Evolutionary conservation across 2,797 vertebrate species (phyloP).

Genomic region (Trichosurus vulpecula): DNA sequence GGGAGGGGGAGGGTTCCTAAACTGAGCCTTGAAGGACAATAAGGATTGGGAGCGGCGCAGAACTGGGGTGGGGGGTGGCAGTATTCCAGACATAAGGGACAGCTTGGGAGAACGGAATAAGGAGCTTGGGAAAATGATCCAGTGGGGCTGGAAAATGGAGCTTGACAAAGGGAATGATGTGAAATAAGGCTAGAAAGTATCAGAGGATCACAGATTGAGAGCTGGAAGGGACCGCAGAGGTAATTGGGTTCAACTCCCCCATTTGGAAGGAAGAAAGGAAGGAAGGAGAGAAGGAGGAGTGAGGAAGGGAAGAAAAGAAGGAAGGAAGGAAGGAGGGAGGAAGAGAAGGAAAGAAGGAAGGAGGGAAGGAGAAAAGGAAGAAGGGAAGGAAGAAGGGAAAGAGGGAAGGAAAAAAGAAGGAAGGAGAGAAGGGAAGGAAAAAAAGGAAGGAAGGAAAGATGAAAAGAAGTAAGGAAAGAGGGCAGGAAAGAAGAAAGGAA

Average conservation of each 20-base stretch:
- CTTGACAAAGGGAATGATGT: neutral
- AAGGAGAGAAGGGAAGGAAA: rapidly evolving
- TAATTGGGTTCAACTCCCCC: neutral
- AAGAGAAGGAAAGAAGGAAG: no score
- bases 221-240: neutral
- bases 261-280: neutral
- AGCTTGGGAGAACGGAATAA: neutral
- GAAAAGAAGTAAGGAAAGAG: no score
- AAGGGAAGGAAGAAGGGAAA: no score
- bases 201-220: neutral
- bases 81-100: neutral
- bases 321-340: no score
- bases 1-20: neutral
- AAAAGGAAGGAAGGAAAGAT: neutral
- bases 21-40: neutral
- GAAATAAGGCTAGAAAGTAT: neutral
- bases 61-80: neutral
- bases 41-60: neutral
- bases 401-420: rapidly evolving
- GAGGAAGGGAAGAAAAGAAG: neutral
- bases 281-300: no score
- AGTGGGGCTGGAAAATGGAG: neutral
- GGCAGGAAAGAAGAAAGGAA: neutral
- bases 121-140: neutral
- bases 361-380: neutral